Percentiles rank a stretch among this genome's conserved stretches.
These are phyloP conservation scores for Motacilla alba DNA, from an alignment of 2,113 vertebrate species.

Conservation along the genomic window DNA sequence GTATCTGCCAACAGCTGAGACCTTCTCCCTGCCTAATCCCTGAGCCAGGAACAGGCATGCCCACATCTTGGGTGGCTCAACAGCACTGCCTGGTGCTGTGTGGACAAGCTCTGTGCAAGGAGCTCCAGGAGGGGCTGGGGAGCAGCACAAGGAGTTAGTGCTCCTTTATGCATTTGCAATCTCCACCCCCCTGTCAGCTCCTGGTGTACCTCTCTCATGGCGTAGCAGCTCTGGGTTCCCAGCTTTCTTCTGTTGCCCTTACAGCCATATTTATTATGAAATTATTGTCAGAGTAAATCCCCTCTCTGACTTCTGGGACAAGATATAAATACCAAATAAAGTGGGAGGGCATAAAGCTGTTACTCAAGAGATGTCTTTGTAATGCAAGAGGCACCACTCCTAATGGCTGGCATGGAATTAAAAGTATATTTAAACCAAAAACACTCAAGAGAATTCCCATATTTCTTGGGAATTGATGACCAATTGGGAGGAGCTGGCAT, in stretches of 20 bases:
- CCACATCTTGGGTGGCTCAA: background rate
- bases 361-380: background rate
- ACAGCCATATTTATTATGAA: background rate
- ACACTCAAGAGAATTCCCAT: background rate
- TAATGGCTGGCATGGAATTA: background rate
- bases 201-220: background rate
- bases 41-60: background rate
- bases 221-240: background rate
- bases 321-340: background rate
- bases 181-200: background rate
- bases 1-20: background rate
- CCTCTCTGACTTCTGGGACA: background rate
- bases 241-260: background rate
- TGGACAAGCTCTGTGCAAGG: background rate
- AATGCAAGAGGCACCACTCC: background rate
- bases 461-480: background rate
- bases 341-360: background rate
- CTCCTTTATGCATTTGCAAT: background rate
- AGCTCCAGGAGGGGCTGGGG: background rate
- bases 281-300: background rate
- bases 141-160: background rate
- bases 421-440: background rate
- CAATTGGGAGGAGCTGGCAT: background rate
- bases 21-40: background rate
- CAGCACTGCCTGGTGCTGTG: background rate